A percentile compares a stretch with the other conserved stretches of the same genome.
These are phyloP conservation scores for Campoletis raptor DNA, from an alignment of 2,888 invertebrate species.

Conservation along the genomic window DNA sequence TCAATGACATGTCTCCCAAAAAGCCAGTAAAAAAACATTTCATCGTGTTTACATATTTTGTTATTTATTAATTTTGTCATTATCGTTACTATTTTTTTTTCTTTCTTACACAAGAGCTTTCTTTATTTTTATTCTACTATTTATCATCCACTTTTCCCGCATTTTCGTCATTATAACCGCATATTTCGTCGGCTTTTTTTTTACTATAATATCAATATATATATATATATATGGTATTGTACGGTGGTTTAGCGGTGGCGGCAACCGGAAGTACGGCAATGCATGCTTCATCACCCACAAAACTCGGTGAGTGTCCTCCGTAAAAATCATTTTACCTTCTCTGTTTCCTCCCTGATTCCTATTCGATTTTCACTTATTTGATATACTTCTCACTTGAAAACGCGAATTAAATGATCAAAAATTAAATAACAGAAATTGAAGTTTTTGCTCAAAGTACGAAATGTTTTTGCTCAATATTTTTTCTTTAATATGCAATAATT, in stretches of 20 bases:
- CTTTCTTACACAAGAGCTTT: slow-evolving; percentile 1
- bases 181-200: slow-evolving; percentile 37
- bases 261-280: slow-evolving; percentile 83
- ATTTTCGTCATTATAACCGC: slow-evolving; percentile 23
- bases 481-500: background rate
- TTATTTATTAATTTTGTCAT: slow-evolving; percentile 10
- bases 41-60: background rate
- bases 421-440: background rate
- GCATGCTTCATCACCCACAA: slow-evolving; percentile 84
- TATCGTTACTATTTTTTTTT: slow-evolving; percentile 2
- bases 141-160: slow-evolving; percentile 15
- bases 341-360: slow-evolving; percentile 24
- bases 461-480: background rate
- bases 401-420: background rate
- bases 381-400: background rate
- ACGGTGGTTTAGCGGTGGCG: slow-evolving; percentile 84
- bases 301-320: slow-evolving; percentile 83
- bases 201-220: slow-evolving; percentile 24
- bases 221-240: slow-evolving; percentile 76
- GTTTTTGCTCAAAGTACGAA: background rate
- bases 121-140: background rate
- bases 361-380: slow-evolving; percentile 62
- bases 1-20: slow-evolving; percentile 41
- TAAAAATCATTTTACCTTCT: slow-evolving; percentile 70
- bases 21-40: slow-evolving; percentile 34